Evolutionary conservation across 2,797 vertebrate genomes (phyloP), one percentile per base, ranked within the genome.

Genomic region (Amniataba percoides): DNA sequence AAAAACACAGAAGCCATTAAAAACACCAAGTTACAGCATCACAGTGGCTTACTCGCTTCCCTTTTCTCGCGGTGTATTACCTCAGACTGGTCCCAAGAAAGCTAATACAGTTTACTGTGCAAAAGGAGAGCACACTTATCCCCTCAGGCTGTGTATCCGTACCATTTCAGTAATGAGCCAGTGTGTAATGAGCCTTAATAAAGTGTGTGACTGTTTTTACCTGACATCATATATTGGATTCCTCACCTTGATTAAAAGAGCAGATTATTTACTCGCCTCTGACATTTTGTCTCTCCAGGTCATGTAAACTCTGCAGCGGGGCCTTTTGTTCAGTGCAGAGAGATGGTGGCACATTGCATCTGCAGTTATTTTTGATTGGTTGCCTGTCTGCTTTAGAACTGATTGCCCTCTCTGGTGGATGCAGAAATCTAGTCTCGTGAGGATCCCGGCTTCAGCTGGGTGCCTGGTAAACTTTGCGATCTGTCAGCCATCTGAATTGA

Each of bases 401-500:
- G 42, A 62, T 63, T 19, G 53, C 25, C 34, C 55, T 5, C 63
- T 86, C 13, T 23, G 74, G 62, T 46, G 19, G n/a, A 59, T 15
- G 40, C 69, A 65, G 67, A 62, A 42, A 25, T 59, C 43, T 15
- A 21, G 23, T 81, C 68, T 51, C 40, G 11, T 49, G 53, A 63
- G 71, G 40, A 65, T 36, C 42, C 51, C 12, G 52, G 63, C 82
- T 70, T 87, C 52, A 53, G 8, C 58, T 42, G 34, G 49, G 40
- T 10, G 62, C 71, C 76, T 75, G 78, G 48, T 84, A 59, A 78
- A 78, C 52, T 49, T n/a, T 73, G 69, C 40, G 58, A 78, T 81
- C 71, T 62, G 67, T 79, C 62, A 57, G 52, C 75, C 65, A 52
- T 82, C 78, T 77, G 78, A 87, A 66, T 21, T 16, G 55, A 81